Base-by-base conservation (phyloP, 2,797 vertebrate species). In the Gambelia wislizenii region DNA sequence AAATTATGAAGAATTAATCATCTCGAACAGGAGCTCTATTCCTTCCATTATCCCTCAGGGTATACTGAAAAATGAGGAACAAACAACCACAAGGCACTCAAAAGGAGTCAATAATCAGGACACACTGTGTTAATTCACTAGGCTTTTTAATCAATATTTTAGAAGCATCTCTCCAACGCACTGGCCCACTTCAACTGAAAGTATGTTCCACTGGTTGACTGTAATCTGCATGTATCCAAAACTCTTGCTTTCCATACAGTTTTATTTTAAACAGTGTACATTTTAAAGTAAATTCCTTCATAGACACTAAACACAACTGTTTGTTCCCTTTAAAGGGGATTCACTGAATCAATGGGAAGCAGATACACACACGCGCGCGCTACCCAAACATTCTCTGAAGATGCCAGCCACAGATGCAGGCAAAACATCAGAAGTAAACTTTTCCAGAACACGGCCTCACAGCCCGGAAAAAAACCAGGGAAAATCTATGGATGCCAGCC, bases 251-350 rank as follows among this genome's bases (percentile, higher is more conserved):
- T 87, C 90, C 87, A 92, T 89, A 93, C 89, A 91, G 87, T 87
- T 93, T 81, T 92, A 92, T 61, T 92, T 92, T 87, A 72, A 91
- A 30, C 93, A 92, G 92, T 93, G 83, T 85, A 93, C 33, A 12
- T 64, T 64, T 64, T 10, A 64, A 30, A 64, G 9, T 64, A 25
- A 30, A 30, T 64, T 64, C 25, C 61, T 30, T 64, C 61, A 8
- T 27, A 64, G 7, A 2, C 27, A 64, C 61, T 30, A 64, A 64
- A 30, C 4, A 2, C 27, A 27, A 27, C 8, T 30, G 7, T 30
- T 27, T 8, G 61, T 64, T 6, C 61, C 61, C 30, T 30, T 27
- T 64, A 64, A 0, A 64, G 25, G 25, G 6, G 25, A 64, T 27
- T 13, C 61, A 64, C 8, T 30, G 22, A 64, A 30, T 64, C 61